Conservation (phyloP, 2,113 vertebrate genomes). For the Hemiprocne comata region DNA sequence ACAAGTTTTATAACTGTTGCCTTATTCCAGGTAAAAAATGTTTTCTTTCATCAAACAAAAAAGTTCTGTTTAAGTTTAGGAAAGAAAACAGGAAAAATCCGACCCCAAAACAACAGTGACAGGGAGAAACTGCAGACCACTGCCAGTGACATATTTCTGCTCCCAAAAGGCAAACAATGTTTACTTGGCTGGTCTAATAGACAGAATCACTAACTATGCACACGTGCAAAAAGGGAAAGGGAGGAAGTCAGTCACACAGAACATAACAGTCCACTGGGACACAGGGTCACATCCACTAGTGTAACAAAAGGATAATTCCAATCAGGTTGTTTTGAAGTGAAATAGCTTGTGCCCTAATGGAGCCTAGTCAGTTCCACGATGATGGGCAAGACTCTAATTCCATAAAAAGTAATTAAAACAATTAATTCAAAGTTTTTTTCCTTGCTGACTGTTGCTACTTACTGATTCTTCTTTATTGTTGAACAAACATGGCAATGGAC, state of each 20-base stretch:
- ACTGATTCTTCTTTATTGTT: not conserved
- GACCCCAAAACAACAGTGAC: slow-evolving; percentile 26
- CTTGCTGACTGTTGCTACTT: not conserved
- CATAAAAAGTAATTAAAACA: not conserved
- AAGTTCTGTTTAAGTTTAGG: not conserved
- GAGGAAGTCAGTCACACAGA: slow-evolving; percentile 73
- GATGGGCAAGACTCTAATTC: not conserved
- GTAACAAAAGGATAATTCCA: slow-evolving; percentile 53
- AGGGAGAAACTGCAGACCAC: slow-evolving; percentile 48
- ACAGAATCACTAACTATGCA: slow-evolving; percentile 72
- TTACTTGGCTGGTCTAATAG: slow-evolving; percentile 74
- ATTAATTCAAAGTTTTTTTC: not conserved
- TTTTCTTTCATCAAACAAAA: slow-evolving; percentile 30
- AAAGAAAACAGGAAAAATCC: not conserved
- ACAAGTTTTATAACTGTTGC: not conserved
- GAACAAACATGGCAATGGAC: not conserved
- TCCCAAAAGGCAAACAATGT: slow-evolving; percentile 65
- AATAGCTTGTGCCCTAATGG: not conserved
- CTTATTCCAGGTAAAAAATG: not conserved
- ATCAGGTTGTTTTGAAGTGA: slow-evolving; percentile 36
- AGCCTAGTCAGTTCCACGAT: not conserved
- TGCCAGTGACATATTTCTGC: slow-evolving; percentile 44
- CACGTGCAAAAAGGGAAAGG: slow-evolving; percentile 24
- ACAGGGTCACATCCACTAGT: slow-evolving; percentile 40
- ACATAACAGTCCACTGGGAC: slow-evolving; percentile 45